Evolutionary conservation across 2,113 vertebrate genomes (phyloP).

Genomic region (Rhynchomys soricoides): DNA sequence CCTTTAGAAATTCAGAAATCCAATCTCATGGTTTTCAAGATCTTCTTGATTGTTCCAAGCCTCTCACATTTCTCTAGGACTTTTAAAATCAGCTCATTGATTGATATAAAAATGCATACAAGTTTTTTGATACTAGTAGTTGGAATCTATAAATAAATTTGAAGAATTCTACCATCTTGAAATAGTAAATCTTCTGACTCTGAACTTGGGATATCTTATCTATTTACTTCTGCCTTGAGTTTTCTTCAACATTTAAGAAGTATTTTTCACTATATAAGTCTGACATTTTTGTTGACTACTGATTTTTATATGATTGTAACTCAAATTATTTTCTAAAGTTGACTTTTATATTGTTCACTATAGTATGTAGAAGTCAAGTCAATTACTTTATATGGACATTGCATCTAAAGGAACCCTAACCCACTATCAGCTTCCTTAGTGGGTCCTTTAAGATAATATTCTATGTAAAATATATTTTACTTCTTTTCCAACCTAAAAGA

Average conservation of each 20-base stretch:
- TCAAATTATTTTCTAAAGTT: background rate
- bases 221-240: background rate
- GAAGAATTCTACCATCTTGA: background rate
- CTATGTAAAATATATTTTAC: background rate
- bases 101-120: background rate
- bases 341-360: background rate
- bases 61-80: background rate
- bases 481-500: background rate
- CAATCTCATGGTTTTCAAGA: background rate
- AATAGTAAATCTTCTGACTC: background rate
- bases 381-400: background rate
- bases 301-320: background rate
- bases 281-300: background rate
- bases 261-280: background rate
- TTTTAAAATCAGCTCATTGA: background rate
- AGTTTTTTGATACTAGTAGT: background rate
- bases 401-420: background rate
- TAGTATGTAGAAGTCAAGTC: background rate
- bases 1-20: background rate
- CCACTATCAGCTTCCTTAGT: background rate
- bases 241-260: background rate
- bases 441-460: background rate
- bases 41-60: background rate
- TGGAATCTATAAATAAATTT: background rate
- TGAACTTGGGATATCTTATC: background rate